Base-by-base conservation (phyloP, 1,140 invertebrate genomes). In the Cardiocondyla obscurior region DNA sequence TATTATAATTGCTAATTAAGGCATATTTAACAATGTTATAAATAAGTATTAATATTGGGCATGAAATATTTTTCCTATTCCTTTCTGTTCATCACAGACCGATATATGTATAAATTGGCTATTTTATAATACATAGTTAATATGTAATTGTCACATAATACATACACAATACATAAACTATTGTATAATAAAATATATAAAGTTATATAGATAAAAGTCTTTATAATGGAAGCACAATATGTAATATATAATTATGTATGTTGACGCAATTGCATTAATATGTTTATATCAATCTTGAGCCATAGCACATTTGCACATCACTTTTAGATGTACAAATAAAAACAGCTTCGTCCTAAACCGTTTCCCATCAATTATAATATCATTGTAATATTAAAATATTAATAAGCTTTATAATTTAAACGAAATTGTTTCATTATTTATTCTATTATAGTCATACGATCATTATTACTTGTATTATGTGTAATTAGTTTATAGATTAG, bases 11-110 rank as follows among this genome's bases (percentile, higher is more conserved):
- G 25, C 36, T 19, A 30, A 4, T 46, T 44, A 42, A 58, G 49
- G 6, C 14, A 30, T 42, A 77, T 49, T 65, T 44, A 73, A 60
- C n/a, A 28, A 28, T 51, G 10, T 16, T 77, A 77, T 77, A 77
- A 77, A 77, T 77, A 77, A 77, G 44, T 30, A 39, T 51, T 22
- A 28, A 53, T 28, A 51, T 67, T 46, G 12, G 25, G n/a, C 30
- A 28, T 22, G 19, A 16, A 62, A 39, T 51, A 77, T 77, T 79
- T 76, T 53, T 62, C 19, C 42, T 62, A 64, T 51, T 79, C 12
- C 53, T 53, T 42, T 67, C 74, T 76, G 57, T 64, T 76, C 73
- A 79, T 79, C 74, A 79, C 74, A 79, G 74, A 6, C 6, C 33
- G 30, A 53, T 53, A 16, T 67, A 67, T 67, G 74, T 33, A 46